Conservation (phyloP, 2,113 vertebrate species). For the Atractosteus spatula region DNA sequence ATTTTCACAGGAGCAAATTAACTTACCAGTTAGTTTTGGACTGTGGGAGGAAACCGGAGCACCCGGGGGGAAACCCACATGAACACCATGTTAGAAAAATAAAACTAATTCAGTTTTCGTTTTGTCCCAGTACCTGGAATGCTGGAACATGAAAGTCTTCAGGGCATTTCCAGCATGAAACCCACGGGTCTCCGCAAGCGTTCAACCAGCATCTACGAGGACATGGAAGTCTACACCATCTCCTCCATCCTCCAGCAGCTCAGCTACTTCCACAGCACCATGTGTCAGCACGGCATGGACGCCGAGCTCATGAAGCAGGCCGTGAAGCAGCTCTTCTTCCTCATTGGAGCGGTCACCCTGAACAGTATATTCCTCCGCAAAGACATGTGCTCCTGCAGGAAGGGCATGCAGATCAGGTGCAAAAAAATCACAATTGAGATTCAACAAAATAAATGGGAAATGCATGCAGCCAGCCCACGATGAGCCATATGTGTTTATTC, state of each 20-base stretch:
- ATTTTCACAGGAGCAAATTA: no score
- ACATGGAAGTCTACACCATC: slow-evolving; percentile 80
- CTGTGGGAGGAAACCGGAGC: no score
- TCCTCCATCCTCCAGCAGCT: slow-evolving; percentile 86
- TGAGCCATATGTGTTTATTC: background rate
- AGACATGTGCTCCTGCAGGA: slow-evolving; percentile 96
- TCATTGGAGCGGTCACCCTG: slow-evolving; percentile 78
- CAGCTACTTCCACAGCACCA: slow-evolving; percentile 78
- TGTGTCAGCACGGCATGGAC: slow-evolving; percentile 89
- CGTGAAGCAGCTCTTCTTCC: slow-evolving; percentile 85
- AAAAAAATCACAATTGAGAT: no score
- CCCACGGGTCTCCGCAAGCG: slow-evolving; percentile 91
- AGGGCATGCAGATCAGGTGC: slow-evolving; percentile 98
- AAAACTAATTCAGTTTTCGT: background rate
- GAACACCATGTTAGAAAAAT: no score
- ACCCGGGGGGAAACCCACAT: no score
- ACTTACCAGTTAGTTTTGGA: no score
- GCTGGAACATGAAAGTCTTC: slow-evolving; percentile 93
- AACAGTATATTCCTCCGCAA: slow-evolving; percentile 96
- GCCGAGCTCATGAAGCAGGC: slow-evolving; percentile 76
- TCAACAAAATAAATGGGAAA: no score
- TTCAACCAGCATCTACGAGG: slow-evolving; percentile 79
- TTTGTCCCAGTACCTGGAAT: slow-evolving; percentile 79
- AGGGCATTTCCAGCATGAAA: slow-evolving; percentile 94
- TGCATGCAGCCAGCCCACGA: no score